phyloP scores from a whole-genome alignment of 2,888 invertebrate species.

The Drosophila aldrichi region DNA sequence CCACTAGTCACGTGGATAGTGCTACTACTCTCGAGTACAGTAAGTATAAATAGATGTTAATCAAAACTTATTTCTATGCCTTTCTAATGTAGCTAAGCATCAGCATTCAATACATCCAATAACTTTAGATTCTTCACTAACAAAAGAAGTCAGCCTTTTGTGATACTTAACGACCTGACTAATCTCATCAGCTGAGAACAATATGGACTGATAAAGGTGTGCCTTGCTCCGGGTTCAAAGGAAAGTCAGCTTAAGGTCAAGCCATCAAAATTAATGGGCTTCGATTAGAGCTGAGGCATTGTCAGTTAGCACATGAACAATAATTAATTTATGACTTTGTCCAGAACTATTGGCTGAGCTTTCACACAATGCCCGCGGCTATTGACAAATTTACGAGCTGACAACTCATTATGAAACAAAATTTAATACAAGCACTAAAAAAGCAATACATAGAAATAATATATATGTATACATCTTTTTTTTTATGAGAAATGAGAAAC shows the following conservation, averaged over 20 bases:
- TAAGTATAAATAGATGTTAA: slow-evolving; percentile 87
- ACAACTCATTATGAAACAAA: slow-evolving; percentile 71
- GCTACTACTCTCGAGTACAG: slow-evolving; percentile 92
- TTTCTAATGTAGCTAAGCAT: no score
- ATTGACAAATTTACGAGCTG: slow-evolving; percentile 70
- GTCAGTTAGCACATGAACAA: slow-evolving; percentile 62
- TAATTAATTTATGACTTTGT: slow-evolving; percentile 72
- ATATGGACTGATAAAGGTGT: slow-evolving; percentile 8
- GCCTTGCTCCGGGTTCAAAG: slow-evolving; percentile 37
- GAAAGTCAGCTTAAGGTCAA: slow-evolving; percentile 9
- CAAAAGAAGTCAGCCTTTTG: not conserved
- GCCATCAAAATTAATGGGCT: slow-evolving; percentile 42
- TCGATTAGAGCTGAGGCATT: slow-evolving; percentile 35
- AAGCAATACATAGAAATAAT: not conserved
- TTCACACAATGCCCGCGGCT: slow-evolving; percentile 35
- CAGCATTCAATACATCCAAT: not conserved
- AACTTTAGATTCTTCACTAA: slow-evolving; percentile 10
- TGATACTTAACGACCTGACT: not conserved
- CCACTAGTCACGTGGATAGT: slow-evolving; percentile 96
- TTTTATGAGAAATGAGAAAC: slow-evolving; percentile 50
- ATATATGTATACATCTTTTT: not conserved
- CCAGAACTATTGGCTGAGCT: slow-evolving; percentile 28
- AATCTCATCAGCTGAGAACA: slow-evolving; percentile 2
- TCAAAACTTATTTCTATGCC: not conserved
- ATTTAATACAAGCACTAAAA: slow-evolving; percentile 47